Evolutionary conservation across 2,888 invertebrate genomes (phyloP), one percentile per base, ranked within the genome.

Genomic region (Drosophila fungiperda): DNA sequence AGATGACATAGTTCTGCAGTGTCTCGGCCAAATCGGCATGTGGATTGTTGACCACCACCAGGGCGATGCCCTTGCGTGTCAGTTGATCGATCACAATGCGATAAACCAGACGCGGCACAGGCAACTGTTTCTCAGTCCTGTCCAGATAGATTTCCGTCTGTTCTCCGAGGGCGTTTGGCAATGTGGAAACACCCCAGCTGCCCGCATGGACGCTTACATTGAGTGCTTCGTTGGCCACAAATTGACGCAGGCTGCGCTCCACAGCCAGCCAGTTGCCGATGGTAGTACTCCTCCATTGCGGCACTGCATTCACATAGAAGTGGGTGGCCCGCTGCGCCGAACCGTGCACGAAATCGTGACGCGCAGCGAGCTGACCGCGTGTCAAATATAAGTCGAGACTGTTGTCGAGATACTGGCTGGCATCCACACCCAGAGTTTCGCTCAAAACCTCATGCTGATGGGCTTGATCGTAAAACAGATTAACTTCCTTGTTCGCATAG

Each of bases 221-320:
- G 0, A 93, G 80, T 1, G 81, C 81, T 29, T 91, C 86, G 2
- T 80, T 59, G 1, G 78, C 82, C 0, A 94, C 94, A 62, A 93
- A 94, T 11, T 88, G 82, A 54, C 95, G 91, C 1, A 94, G 91
- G 63, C 92, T 92, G 0, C 68, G 71, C 90, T 95, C 95, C 29
- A 94, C 88, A 0, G 85, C 80, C 54, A 93, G 91, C 95, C 95
- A 95, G 80, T 95, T 95, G 7, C 94, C 94, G 0, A 92, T 94
- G 80, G 95, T 95, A 76, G 95, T 94, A 7, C 92, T 93, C 73
- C 94, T 93, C 94, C 94, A 95, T 70, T 94, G 94, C 0, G 95
- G 94, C 1, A 94, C 94, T 0, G 92, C 93, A 80, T 95, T 95
- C 2, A 94, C 91, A 79, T 94, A 94, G 74, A 94, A 94, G 87